These are phyloP conservation scores for Acleris holmiana DNA, from an alignment of 2,888 invertebrate species.

Conservation along the genomic window DNA sequence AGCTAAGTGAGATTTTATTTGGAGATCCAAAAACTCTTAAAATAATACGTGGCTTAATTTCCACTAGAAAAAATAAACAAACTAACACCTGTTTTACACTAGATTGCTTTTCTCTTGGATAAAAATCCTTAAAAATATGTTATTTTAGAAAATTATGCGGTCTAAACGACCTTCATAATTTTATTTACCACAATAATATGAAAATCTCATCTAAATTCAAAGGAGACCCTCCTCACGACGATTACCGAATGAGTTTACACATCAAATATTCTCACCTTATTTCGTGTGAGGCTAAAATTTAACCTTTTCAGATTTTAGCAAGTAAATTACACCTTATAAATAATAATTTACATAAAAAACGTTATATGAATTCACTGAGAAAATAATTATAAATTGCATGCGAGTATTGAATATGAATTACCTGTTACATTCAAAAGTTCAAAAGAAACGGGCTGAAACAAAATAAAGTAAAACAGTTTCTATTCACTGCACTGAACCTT, in stretches of 20 bases:
- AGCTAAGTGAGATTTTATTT: too few relatives aligned
- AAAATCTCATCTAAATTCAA: conserved; percentile 6
- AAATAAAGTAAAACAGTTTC: neutral
- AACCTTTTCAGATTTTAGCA: conserved; percentile 5
- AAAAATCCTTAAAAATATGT: too few relatives aligned
- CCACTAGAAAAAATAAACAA: too few relatives aligned
- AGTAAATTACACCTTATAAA: too few relatives aligned
- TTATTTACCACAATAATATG: neutral
- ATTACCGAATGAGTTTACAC: conserved; percentile 8
- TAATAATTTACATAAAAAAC: neutral
- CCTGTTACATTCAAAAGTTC: conserved; percentile 15
- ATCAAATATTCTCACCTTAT: conserved; percentile 17
- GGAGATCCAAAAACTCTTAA: too few relatives aligned
- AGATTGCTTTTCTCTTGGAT: too few relatives aligned
- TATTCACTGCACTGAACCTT: conserved; percentile 36
- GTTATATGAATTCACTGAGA: neutral
- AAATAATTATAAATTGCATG: neutral
- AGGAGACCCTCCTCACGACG: neutral
- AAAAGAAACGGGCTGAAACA: too few relatives aligned
- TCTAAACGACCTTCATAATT: neutral
- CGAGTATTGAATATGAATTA: neutral
- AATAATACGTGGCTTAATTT: too few relatives aligned
- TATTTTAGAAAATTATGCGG: too few relatives aligned
- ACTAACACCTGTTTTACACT: too few relatives aligned
- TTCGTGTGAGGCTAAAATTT: neutral